phyloP scores from a whole-genome alignment of 2,888 invertebrate species.

The Amiota minor region DNA sequence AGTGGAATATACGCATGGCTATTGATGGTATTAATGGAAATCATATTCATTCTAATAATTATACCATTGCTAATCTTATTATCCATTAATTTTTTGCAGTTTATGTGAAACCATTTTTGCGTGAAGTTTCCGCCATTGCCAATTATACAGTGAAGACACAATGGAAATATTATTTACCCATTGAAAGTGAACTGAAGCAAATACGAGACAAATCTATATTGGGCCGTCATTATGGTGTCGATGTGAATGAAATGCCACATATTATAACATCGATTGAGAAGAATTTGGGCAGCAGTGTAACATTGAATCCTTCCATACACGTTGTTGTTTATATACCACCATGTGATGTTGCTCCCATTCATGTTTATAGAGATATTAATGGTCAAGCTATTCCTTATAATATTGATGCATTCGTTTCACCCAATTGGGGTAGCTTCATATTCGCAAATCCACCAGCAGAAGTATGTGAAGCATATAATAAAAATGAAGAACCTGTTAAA shows the following conservation, averaged over 20 bases:
- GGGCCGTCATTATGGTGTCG: conserved; percentile 79
- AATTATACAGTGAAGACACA: conserved; percentile 90
- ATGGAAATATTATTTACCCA: conserved; percentile 86
- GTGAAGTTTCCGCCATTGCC: conserved; percentile 81
- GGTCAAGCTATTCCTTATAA: conserved; percentile 71
- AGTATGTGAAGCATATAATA: conserved; percentile 75
- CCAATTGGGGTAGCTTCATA: conserved; percentile 92
- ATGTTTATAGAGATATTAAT: conserved; percentile 78
- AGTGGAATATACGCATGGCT: conserved; percentile 81
- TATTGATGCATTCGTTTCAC: conserved; percentile 84
- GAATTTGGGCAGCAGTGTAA: conserved; percentile 88
- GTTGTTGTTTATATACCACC: conserved; percentile 88
- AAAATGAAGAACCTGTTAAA: conserved; percentile 58
- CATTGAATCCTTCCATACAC: conserved; percentile 86
- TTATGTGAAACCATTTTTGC: conserved; percentile 84
- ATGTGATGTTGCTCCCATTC: conserved; percentile 82
- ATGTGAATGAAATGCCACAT: conserved; percentile 83
- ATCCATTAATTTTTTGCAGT: conserved; percentile 74
- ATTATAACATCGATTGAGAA: conserved; percentile 90
- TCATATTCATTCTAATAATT: neutral
- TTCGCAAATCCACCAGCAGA: conserved; percentile 80
- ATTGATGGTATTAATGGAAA: conserved; percentile 77
- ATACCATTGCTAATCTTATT: conserved; percentile 11
- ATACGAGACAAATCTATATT: conserved; percentile 75
- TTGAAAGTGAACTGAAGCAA: conserved; percentile 83